Evolutionary conservation across 2,797 vertebrate genomes (phyloP), one percentile per base, ranked within the genome.

Genomic region (Macropus fuliginosus): DNA sequence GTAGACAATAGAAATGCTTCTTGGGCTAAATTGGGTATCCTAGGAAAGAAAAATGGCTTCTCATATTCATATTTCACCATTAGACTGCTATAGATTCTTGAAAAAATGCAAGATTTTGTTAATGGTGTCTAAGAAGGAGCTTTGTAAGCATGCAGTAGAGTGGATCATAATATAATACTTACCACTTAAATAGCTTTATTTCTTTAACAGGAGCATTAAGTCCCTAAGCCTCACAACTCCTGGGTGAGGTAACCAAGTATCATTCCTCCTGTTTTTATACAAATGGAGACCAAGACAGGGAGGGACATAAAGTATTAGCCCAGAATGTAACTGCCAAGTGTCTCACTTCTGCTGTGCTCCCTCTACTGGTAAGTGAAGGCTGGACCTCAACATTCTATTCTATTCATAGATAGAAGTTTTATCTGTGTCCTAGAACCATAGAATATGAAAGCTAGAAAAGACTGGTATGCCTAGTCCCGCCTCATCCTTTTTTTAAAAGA

Each of bases 141-240:
- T 97, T 95, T 97, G 92, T 94, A 95, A 95, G 97, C 93, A 93
- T 34, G 92, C 92, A 92, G 94, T 13, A n/a, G 93, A 90, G 13
- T 96, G 94, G 97, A 97, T 97, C 96, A 96, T 94, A 95, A 95
- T 91, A 93, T 96, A 97, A 97, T 97, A 59, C 95, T 96, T 52
- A 91, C 91, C 93, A 95, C 94, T 97, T 97, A 96, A 95, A 94
- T 40, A 96, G 96, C 91, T 98, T 96, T 97, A 94, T 97, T 97
- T 96, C 93, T 97, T 46, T 92, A 96, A 96, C 96, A 97, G 92
- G 62, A 66, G 52, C 56, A 59, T 91, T 94, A 97, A 97, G 94
- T 97, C 92, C 59, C 94, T 97, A 97, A 97, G 96, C 91, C 96
- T 96, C 91, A 18, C 40, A 93, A 91, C 56, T 92, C 52, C 90